Evolutionary conservation across 2,113 vertebrate genomes (phyloP).

Genomic region (Cariama cristata): DNA sequence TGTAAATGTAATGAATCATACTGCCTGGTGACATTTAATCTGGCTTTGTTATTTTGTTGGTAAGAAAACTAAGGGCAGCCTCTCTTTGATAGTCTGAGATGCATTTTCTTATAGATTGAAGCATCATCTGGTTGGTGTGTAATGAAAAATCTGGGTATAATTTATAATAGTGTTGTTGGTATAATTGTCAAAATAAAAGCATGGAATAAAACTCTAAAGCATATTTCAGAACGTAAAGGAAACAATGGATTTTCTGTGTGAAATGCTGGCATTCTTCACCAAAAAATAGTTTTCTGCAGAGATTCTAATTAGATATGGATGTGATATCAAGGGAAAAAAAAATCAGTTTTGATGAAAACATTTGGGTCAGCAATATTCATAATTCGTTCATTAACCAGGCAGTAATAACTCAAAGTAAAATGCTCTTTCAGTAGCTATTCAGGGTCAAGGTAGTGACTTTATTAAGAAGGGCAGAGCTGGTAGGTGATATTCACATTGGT

Average conservation of each 20-base stretch:
- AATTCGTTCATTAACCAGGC: neutral
- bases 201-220: neutral
- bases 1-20: fast-evolving
- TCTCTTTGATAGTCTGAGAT: neutral
- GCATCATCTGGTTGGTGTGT: fast-evolving
- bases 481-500: neutral
- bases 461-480: neutral
- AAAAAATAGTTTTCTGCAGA: neutral
- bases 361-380: neutral
- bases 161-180: neutral
- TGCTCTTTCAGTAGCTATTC: neutral
- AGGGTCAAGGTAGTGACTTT: neutral
- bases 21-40: neutral
- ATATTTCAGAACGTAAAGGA: neutral
- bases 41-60: neutral
- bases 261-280: neutral
- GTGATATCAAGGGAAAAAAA: fast-evolving
- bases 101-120: neutral
- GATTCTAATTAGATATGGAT: neutral
- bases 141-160: neutral
- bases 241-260: neutral
- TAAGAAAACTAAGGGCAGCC: neutral
- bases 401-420: neutral
- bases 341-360: neutral
- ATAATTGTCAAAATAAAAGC: neutral